Percentiles rank a stretch among this genome's conserved stretches.
phyloP scores from a whole-genome alignment of 1,140 invertebrate species.

The Sycobia sp. region DNA sequence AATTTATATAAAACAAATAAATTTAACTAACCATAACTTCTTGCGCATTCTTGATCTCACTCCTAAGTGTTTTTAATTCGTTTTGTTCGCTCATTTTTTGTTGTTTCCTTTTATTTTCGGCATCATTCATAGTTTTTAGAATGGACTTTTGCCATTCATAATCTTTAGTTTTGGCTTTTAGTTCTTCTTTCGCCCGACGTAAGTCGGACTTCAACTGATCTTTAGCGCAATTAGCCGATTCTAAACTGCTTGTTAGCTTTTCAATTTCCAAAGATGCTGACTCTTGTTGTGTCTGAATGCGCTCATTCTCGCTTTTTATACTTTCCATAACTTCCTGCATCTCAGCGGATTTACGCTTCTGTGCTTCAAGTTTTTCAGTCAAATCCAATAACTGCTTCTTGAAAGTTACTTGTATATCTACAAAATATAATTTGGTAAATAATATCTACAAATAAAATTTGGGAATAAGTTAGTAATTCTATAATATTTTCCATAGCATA shows the following conservation, averaged over 20 bases:
- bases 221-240: conserved; percentile 62
- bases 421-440: background rate
- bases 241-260: conserved; percentile 66
- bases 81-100: conserved; percentile 52
- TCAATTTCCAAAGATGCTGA: conserved; percentile 67
- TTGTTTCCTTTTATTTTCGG: conserved; percentile 50
- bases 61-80: conserved; percentile 60
- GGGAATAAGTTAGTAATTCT: background rate
- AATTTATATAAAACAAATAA: conserved; percentile 8
- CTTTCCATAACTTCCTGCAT: conserved; percentile 60
- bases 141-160: conserved; percentile 62
- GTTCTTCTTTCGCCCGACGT: conserved; percentile 63
- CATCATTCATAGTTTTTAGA: conserved; percentile 48
- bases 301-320: conserved; percentile 58
- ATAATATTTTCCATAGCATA: too few relatives aligned
- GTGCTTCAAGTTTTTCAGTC: conserved; percentile 55
- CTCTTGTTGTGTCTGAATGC: conserved; percentile 65
- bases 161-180: conserved; percentile 62
- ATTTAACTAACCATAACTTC: conserved; percentile 52
- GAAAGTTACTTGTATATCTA: conserved; percentile 1
- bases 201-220: conserved; percentile 63
- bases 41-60: conserved; percentile 52
- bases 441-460: background rate
- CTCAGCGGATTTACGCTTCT: conserved; percentile 57
- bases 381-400: conserved; percentile 40